Evolutionary conservation across 2,797 vertebrate species (phyloP).

Genomic region (Enteromius paludinosus): DNA sequence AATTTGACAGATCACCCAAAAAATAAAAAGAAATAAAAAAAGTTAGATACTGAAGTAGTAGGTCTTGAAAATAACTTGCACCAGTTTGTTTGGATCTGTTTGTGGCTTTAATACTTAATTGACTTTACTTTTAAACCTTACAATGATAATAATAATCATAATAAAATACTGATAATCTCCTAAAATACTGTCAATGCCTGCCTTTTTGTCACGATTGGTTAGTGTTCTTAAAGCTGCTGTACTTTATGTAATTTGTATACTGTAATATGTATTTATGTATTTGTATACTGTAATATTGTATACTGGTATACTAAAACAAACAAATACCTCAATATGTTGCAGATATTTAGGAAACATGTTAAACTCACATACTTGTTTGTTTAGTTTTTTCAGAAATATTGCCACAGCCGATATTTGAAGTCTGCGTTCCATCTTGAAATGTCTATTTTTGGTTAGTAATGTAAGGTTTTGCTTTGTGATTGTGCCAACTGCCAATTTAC

Average conservation of each 20-base stretch:
- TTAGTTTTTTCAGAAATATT: background rate
- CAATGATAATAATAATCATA: background rate
- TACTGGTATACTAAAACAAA: background rate
- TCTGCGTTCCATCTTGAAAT: background rate
- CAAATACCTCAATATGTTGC: background rate
- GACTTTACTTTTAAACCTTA: background rate
- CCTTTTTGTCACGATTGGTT: background rate
- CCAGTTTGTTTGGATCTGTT: background rate
- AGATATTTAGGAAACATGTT: background rate
- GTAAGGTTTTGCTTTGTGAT: background rate
- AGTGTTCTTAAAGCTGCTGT: background rate
- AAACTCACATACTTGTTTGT: background rate
- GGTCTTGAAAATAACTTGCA: background rate
- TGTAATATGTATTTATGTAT: too few species aligned
- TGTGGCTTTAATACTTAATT: background rate
- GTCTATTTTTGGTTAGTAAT: background rate
- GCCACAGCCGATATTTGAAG: background rate
- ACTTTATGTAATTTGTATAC: too few species aligned
- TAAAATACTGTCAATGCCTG: background rate
- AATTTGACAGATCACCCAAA: conserved; percentile 27
- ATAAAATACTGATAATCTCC: too few species aligned
- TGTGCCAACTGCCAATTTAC: background rate
- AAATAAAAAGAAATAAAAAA: too few species aligned
- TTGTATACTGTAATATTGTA: too few species aligned
- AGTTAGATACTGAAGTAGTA: conserved; percentile 7